Base-by-base conservation (phyloP, 2,113 vertebrate genomes). In the Chamaea fasciata region DNA sequence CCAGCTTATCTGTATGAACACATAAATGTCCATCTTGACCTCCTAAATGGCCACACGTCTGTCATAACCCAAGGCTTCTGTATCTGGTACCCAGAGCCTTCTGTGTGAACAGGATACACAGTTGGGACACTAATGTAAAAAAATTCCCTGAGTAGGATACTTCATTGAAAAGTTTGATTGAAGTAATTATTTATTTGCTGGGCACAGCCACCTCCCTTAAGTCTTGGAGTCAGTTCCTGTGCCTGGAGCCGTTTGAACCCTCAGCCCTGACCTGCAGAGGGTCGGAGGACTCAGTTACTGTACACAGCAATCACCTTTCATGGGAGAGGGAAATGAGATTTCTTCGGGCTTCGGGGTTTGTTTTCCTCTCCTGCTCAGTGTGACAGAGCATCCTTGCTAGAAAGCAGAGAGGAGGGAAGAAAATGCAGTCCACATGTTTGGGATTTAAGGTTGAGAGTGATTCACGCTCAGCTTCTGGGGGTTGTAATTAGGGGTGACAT, bases 401-500 rank as follows among this genome's bases (percentile, higher is more conserved):
- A 95, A 89, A 95, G 95, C 89, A 90, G 71, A 67, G 62, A 59
- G 83, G 83, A 78, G 65, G 89, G 63, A 69, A 75, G 94, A 85
- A 96, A 97, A 97, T 96, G 67, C 87, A 92, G 94, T 77, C 96
- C 95, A 96, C 93, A 92, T 97, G 96, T 96, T 92, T 68, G 92
- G 83, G 92, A 94, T 96, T 96, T 96, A 94, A 81, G 91, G 71
- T 92, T 93, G 93, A 74, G 95, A 87, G 83, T 96, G 95, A 97
- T 94, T 97, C 97, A 96, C 19, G 14, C 92, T 89, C 81, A 93
- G 89, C 92, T 97, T 96, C 96, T 97, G 96, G 93, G 88, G 95
- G 87, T 86, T 96, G 92, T 96, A 96, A 97, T 94, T 95, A 94
- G 85, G 94, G 95, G 95, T 97, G 97, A 97, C 85, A 93, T 97